Conservation (phyloP, 2,797 vertebrate genomes). For the Sebastiscus albofasciatus region DNA sequence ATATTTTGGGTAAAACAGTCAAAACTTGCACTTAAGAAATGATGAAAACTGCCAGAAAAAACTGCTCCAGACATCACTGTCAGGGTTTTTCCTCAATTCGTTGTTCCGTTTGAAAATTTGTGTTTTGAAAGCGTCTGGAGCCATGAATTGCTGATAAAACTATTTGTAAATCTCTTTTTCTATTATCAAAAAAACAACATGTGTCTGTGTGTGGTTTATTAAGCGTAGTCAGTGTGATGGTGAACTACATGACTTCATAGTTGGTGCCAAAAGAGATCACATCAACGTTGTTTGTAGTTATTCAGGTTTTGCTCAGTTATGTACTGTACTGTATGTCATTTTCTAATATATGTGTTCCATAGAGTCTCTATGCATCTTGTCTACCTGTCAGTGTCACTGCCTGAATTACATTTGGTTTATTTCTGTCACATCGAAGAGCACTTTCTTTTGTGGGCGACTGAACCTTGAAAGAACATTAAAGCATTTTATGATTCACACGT, state of each 20-base stretch:
- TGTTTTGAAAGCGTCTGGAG: constrained; percentile 20
- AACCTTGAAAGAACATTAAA: constrained; percentile 76
- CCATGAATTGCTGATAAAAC: constrained; percentile 9
- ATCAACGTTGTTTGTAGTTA: constrained; percentile 26
- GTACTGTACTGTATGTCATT: constrained; percentile 28
- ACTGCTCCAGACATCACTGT: constrained; percentile 24
- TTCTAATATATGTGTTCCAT: constrained; percentile 28
- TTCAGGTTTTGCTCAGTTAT: constrained; percentile 31
- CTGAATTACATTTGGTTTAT: constrained; percentile 40
- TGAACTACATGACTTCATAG: constrained; percentile 33
- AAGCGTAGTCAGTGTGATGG: constrained; percentile 20
- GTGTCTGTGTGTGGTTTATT: constrained; percentile 34
- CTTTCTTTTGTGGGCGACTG: constrained; percentile 61
- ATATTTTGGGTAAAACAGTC: constrained; percentile 40
- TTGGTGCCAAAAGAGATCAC: constrained; percentile 37
- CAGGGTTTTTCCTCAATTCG: constrained; percentile 31
- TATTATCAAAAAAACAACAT: constrained; percentile 31
- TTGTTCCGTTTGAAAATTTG: constrained; percentile 30
- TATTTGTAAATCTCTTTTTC: constrained; percentile 46
- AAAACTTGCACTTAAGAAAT: constrained; percentile 46
- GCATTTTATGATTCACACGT: constrained; percentile 57
- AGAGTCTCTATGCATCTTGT: constrained; percentile 54
- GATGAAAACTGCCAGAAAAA: constrained; percentile 57
- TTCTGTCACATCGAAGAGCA: constrained; percentile 46
- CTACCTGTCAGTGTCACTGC: constrained; percentile 53